phyloP scores from a whole-genome alignment of 2,888 invertebrate genomes.

The Tholera decimalis region DNA sequence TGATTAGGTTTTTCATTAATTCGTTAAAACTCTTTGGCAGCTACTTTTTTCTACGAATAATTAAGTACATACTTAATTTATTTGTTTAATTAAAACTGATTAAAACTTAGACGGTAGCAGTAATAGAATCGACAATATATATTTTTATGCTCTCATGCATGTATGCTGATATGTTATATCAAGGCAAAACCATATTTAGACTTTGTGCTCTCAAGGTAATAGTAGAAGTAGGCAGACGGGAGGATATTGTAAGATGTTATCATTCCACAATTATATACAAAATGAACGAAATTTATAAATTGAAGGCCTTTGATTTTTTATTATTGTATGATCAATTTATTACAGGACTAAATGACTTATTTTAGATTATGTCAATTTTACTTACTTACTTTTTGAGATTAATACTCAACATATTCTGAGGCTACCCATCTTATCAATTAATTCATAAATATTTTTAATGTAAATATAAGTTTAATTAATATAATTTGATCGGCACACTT shows the following conservation, averaged over 20 bases:
- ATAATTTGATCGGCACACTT: slow-evolving; percentile 51
- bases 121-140: neutral
- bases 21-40: slow-evolving; percentile 40
- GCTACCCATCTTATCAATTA: slow-evolving; percentile 64
- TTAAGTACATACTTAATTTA: slow-evolving; percentile 53
- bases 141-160: slow-evolving; percentile 8
- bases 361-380: slow-evolving; percentile 34
- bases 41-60: slow-evolving; percentile 20
- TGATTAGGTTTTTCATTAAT: slow-evolving; percentile 39
- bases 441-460: slow-evolving; percentile 49
- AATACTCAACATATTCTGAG: slow-evolving; percentile 60
- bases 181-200: neutral
- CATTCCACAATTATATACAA: slow-evolving; percentile 15
- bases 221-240: neutral
- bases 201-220: neutral
- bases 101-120: slow-evolving; percentile 18
- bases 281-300: slow-evolving; percentile 11
- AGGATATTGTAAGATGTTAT: slow-evolving; percentile 15
- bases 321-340: slow-evolving; percentile 19
- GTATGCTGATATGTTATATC: neutral
- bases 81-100: slow-evolving; percentile 5
- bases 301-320: slow-evolving; percentile 5
- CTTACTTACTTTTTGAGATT: slow-evolving; percentile 56
- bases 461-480: slow-evolving; percentile 58
- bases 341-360: slow-evolving; percentile 42